Evolutionary conservation across 2,888 invertebrate genomes (phyloP).

Genomic region (Malthinus flaveolus): DNA sequence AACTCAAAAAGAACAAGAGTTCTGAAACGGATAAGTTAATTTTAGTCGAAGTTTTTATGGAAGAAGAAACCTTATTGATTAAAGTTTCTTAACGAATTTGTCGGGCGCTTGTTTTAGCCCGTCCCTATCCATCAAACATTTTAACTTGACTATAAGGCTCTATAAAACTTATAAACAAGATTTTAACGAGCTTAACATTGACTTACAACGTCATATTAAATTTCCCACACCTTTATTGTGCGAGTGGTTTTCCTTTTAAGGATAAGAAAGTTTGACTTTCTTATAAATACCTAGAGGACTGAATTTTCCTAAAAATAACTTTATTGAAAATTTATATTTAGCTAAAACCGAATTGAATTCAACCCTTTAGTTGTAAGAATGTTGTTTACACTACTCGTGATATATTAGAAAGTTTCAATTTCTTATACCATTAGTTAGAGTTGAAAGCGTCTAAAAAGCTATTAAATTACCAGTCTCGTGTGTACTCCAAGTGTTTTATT

Average conservation of each 20-base stretch:
- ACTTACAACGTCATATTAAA: conserved; percentile 6
- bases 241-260: neutral
- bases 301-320: neutral
- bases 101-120: conserved; percentile 7
- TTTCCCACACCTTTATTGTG: neutral
- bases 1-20: no score
- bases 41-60: no score
- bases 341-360: neutral
- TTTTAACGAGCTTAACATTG: conserved; percentile 12
- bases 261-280: neutral
- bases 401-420: conserved; percentile 6
- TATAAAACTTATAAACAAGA: conserved; percentile 16
- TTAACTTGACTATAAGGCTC: conserved; percentile 8
- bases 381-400: neutral
- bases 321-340: conserved; percentile 4
- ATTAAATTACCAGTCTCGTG: neutral
- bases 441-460: conserved; percentile 1
- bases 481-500: no score
- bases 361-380: neutral
- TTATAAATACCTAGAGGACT: conserved; percentile 1
- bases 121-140: conserved; percentile 16
- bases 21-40: no score
- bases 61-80: neutral
- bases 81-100: conserved; percentile 1
- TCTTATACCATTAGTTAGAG: conserved; percentile 3